These are phyloP conservation scores for Streptopelia turtur DNA, from an alignment of 2,797 vertebrate species.

Conservation along the genomic window DNA sequence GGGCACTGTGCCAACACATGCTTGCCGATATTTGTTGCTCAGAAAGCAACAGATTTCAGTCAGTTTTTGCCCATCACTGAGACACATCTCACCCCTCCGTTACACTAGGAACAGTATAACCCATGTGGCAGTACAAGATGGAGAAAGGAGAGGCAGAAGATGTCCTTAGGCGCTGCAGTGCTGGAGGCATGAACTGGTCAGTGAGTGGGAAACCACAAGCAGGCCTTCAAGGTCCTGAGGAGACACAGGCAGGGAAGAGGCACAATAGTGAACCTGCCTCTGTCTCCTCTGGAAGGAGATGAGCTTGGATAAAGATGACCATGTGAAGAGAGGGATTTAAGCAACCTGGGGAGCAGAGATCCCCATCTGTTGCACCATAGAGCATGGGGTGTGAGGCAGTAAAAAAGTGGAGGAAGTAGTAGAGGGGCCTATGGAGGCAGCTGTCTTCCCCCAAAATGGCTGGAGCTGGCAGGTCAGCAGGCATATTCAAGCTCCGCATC, in stretches of 20 bases:
- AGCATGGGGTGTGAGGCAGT: background rate
- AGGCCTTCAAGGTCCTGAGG: background rate
- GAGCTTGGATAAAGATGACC: background rate
- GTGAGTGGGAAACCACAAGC: fast-evolving
- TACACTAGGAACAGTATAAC: background rate
- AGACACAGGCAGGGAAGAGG: background rate
- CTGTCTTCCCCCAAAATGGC: background rate
- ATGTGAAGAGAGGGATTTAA: background rate
- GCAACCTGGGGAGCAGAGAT: background rate
- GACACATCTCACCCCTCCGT: background rate
- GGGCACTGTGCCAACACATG: background rate
- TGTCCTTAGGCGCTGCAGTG: background rate
- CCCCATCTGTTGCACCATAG: background rate
- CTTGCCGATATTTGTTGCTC: background rate
- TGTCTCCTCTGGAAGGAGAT: background rate
- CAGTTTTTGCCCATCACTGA: background rate
- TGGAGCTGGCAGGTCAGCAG: background rate
- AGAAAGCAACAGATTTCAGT: background rate
- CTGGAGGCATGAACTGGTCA: background rate
- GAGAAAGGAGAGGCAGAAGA: background rate
- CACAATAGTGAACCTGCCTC: background rate
- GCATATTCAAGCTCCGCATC: background rate
- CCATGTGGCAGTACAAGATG: fast-evolving
- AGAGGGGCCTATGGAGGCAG: background rate
- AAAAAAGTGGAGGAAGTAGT: background rate